Conservation (phyloP, 2,797 vertebrate genomes). For the Helicolenus hilgendorfi region DNA sequence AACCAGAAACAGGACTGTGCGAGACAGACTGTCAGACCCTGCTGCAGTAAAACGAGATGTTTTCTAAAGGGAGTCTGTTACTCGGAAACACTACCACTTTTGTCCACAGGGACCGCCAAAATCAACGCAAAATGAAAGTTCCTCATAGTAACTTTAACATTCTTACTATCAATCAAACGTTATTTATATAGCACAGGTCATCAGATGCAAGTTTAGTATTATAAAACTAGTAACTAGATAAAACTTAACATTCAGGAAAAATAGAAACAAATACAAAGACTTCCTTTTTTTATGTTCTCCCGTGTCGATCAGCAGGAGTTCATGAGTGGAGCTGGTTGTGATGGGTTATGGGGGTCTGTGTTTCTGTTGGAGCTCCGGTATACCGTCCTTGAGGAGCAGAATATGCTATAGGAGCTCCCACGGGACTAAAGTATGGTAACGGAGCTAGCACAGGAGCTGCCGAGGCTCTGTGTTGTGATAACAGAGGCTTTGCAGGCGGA, state of each 20-base stretch:
- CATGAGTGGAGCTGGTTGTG: not conserved
- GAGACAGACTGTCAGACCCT: no score
- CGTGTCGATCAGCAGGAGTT: not conserved
- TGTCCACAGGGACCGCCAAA: not conserved
- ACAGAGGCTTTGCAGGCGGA: constrained; percentile 75
- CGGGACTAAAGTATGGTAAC: constrained; percentile 55
- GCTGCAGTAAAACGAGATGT: no score
- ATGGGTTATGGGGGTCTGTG: constrained; percentile 17
- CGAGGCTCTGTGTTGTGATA: constrained; percentile 73
- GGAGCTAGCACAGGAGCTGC: constrained; percentile 47
- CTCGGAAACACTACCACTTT: not conserved
- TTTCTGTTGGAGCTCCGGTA: constrained; percentile 8
- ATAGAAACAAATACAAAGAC: not conserved
- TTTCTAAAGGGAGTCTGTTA: not conserved
- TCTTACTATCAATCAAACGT: not conserved
- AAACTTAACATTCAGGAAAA: not conserved
- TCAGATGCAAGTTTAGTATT: not conserved
- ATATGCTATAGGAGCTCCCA: constrained; percentile 52
- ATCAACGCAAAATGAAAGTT: not conserved
- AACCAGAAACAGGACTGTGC: no score
- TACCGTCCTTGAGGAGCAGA: constrained; percentile 58
- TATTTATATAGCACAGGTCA: not conserved
- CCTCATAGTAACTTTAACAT: not conserved
- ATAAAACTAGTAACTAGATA: not conserved
- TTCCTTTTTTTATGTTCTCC: not conserved